phyloP scores from a whole-genome alignment of 2,797 vertebrate genomes.

The Psittacula derbiana region DNA sequence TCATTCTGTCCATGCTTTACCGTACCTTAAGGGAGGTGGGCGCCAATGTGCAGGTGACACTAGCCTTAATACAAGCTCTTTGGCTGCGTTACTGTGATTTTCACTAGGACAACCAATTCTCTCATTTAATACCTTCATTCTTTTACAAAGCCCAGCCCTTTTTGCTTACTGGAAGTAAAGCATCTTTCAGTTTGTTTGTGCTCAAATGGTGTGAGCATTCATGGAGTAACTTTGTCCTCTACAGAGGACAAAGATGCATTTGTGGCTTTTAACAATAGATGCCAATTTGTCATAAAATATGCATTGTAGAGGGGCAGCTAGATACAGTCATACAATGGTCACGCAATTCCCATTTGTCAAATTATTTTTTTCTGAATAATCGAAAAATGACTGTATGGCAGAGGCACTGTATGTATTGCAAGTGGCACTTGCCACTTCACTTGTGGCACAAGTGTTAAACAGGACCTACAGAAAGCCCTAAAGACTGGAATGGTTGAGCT shows the following conservation, averaged over 20 bases:
- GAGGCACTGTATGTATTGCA: background rate
- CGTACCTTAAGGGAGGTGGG: background rate
- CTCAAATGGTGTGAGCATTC: background rate
- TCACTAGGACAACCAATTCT: background rate
- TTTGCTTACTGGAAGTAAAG: background rate
- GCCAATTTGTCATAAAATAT: background rate
- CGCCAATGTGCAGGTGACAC: background rate
- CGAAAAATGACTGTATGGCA: background rate
- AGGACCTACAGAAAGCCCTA: background rate
- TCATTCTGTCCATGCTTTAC: background rate
- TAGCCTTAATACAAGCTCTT: background rate
- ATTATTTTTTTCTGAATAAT: background rate
- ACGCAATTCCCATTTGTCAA: background rate
- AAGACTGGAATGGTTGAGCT: background rate
- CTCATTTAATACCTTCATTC: background rate
- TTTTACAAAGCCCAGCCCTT: background rate
- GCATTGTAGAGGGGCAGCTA: background rate
- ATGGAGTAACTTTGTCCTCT: background rate
- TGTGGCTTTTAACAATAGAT: background rate
- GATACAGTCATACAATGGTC: background rate
- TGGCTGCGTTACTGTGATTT: background rate
- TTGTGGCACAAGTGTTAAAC: background rate
- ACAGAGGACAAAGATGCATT: background rate
- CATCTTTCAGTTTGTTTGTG: background rate
- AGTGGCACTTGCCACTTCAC: background rate